phyloP scores from a whole-genome alignment of 2,888 invertebrate species.

The Drosophila mimica region DNA sequence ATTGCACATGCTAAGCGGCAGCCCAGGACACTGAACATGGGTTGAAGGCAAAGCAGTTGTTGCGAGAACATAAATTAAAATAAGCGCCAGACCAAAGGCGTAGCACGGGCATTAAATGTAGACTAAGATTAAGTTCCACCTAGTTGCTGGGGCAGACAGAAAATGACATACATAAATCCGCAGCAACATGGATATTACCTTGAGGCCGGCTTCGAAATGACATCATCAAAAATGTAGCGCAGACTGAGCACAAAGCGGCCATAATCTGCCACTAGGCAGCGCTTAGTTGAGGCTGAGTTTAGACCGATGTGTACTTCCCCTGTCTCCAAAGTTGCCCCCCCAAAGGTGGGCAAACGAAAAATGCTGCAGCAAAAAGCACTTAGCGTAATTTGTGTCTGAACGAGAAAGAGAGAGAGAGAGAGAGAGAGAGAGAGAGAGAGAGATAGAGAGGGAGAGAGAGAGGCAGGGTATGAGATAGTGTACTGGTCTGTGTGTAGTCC shows the following conservation, averaged over 20 bases:
- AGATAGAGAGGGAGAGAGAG: not conserved
- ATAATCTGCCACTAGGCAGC: constrained; percentile 77
- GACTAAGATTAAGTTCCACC: constrained; percentile 8
- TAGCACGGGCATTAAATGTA: constrained; percentile 12
- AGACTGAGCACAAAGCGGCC: constrained; percentile 69
- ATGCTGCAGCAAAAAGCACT: constrained; percentile 74
- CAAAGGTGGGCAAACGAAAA: constrained; percentile 69
- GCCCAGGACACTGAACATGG: constrained; percentile 10
- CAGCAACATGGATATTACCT: constrained; percentile 69
- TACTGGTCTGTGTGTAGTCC: constrained; percentile 18
- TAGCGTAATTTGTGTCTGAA: constrained; percentile 69
- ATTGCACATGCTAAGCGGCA: constrained; percentile 53
- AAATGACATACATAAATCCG: constrained; percentile 59
- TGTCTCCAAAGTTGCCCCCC: not conserved
- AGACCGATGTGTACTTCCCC: constrained; percentile 10
- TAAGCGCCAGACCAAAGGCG: constrained; percentile 24
- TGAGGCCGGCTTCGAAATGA: constrained; percentile 69
- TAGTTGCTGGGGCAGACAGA: constrained; percentile 2
- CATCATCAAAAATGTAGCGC: constrained; percentile 78
- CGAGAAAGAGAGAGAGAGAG: constrained; percentile 13
- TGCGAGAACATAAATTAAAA: constrained; percentile 59
- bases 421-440: constrained; percentile 1
- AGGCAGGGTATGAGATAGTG: constrained; percentile 10
- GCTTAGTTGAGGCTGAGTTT: constrained; percentile 54
- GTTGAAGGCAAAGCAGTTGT: constrained; percentile 31